Base-by-base conservation (phyloP, 2,113 vertebrate genomes). In the Nesogale talazaci region DNA sequence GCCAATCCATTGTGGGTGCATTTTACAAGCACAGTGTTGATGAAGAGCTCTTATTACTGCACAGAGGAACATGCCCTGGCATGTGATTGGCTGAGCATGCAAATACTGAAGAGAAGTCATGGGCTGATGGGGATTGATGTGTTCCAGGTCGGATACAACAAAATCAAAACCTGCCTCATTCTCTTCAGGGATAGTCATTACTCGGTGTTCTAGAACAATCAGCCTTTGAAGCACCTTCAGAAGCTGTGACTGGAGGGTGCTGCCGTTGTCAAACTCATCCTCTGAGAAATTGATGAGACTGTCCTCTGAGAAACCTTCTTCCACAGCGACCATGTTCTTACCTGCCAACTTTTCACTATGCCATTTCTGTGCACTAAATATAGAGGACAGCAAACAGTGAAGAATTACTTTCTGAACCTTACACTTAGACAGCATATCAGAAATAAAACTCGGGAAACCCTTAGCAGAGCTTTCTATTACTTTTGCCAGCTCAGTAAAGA, bases 1-100 rank as follows among this genome's bases (percentile, higher is more conserved):
- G 92, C 98, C 98, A n/a, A 99, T 99, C 99, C 99, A 99, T 94
- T 99, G 99, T 3, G 99, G 99, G 89, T 99, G 99, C 99, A 99
- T 99, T 97, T 99, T 99, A 96, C 99, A 99, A 6, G 99, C 98
- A 92, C 99, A 99, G 97, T 99, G 99, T 95, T 99, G 99, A 97
- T 99, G 99, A 85, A 99, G 97, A 22, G 99, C 99, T 95, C 99
- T 97, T 93, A 99, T 99, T 88, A 99, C 99, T 0, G 99, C 99
- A 2, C 99, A 99, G 65, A 99, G 98, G 97, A 99, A 99, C 99
- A 99, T 99, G 92, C 99, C 99, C 97, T 99, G 99, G 34, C 98
- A 99, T 2, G 99, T 99, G 96, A 99, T 99, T 2, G 99, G 99
- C 97, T 99, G 99, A 82, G 99, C 99, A 16, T 99, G 99, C 46